Evolutionary conservation across 2,797 vertebrate species (phyloP), one percentile per base, ranked within the genome.

Genomic region (Rhinella marina): DNA sequence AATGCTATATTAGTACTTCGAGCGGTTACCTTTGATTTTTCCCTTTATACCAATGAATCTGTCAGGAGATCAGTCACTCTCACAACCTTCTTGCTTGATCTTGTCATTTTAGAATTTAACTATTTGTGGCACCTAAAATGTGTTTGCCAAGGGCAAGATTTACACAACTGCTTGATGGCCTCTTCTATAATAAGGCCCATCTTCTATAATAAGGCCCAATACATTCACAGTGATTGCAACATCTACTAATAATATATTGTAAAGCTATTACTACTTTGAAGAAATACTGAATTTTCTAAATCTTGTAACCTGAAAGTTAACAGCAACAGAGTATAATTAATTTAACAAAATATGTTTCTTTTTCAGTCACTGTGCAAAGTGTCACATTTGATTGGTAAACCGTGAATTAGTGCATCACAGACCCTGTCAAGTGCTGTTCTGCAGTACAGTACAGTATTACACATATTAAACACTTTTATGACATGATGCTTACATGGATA

Each of bases 1-100:
- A 89, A 89, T 78, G 73, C 80, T 82, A 89, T 89, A 89, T 89
- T 86, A 82, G 80, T 83, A 83, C 70, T 82, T 86, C n/a, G 10
- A 83, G 73, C 59, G 64, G 88, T 89, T 86, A 89, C 59, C 70
- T 82, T 89, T 86, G 72, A 82, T 86, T 78, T 62, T 78, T 72
- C 84, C 79, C 73, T 86, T 89, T 77, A 70, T 61, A 76, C 80
- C 81, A 57, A 86, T 89, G 80, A 89, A 89, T 66, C 80, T 86
- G 88, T 86, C 88, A 86, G 61, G 64, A 57, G 54, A 83, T 57
- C 59, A 61, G 32, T 78, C 84, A 52, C 32, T 85, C 59, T 77
- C 59, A 78, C 83, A 85, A n/a, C 57, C 73, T 85, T 77, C 12
- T 76, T 85, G 41, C 61, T 56, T 87, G 56, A 87, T 76, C 78